Evolutionary conservation across 2,113 vertebrate species (phyloP), one percentile per base, ranked within the genome.

Genomic region (Mustelus asterias): DNA sequence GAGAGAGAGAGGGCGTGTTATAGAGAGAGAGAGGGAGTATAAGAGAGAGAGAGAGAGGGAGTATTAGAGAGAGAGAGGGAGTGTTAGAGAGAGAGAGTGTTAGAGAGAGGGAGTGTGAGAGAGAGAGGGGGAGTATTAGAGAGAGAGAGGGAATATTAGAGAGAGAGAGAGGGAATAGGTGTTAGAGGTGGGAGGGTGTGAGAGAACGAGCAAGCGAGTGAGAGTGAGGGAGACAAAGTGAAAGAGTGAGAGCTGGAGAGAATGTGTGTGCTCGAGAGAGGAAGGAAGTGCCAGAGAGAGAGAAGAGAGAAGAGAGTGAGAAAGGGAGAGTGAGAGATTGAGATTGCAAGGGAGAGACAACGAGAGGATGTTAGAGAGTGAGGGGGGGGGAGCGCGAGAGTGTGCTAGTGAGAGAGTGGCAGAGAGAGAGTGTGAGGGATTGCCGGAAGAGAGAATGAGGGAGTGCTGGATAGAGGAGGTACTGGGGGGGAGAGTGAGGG

Each of bases 191-290:
- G 16, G 69, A 6, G 18, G 16, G 2, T 0, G 69, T 0, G 22
- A 24, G 2, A 3, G 69, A 0, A 5, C 0, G 18, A 24, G 18
- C 2, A 0, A 20, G 20, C 0, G 16, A 6, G 69, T 2, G 1
- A 24, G 20, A 6, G 3, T 20, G 20, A 24, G 18, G 22, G 20
- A 0, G 33, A 13, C 3, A 48, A 18, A 14, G n/a, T 16, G 33
- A n/a, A 8, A 33, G 7, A 20, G 10, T 1, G 78, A 16, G 29
- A n/a, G 78, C 11, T 2, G 2, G 33, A 7, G 2, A 1, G n/a
- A 10, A 1, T 54, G 48, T 54, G 48, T 54, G 48, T 54, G 48
- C 48, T 54, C 2, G 48, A 54, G 3, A 54, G 48, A 6, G n/a
- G 13, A 16, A 5, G 4, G 44, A 5, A 22, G 7, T 18, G 44